phyloP scores from a whole-genome alignment of 92 coral and sea anemone species.

The Pocillopora grandis region DNA sequence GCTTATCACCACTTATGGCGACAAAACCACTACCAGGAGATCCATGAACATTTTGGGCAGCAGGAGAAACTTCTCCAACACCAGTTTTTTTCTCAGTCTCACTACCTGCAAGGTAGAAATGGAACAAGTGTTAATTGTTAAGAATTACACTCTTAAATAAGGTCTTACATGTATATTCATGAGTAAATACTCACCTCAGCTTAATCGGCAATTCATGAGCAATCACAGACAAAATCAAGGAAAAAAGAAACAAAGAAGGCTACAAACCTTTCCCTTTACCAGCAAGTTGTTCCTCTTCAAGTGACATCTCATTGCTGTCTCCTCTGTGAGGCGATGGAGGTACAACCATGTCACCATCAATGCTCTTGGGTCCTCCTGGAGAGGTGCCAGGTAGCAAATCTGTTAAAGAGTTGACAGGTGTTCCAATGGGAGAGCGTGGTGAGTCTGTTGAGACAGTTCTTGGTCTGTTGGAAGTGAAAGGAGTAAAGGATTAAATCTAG shows the following conservation, averaged over 20 bases:
- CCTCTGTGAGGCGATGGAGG: slow-evolving; percentile 51
- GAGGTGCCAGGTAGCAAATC: slow-evolving; percentile 62
- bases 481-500: neutral
- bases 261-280: slow-evolving; percentile 50
- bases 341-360: slow-evolving; percentile 57
- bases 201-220: too few species aligned
- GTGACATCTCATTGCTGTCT: slow-evolving; percentile 62
- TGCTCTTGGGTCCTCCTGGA: slow-evolving; percentile 63
- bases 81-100: slow-evolving; percentile 1
- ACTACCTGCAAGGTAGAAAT: neutral
- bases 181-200: too few species aligned
- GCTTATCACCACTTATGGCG: neutral
- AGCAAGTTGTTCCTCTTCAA: slow-evolving; percentile 78
- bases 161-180: too few species aligned
- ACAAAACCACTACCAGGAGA: neutral
- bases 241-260: neutral
- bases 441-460: slow-evolving; percentile 54
- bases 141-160: too few species aligned
- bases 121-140: neutral
- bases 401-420: slow-evolving; percentile 53
- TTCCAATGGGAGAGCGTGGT: slow-evolving; percentile 65
- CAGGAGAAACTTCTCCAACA: neutral
- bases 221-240: too few species aligned
- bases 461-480: slow-evolving; percentile 22
- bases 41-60: neutral